Evolutionary conservation across 1,140 invertebrate genomes (phyloP), one percentile per base, ranked within the genome.

Genomic region (Papilio xuthus): DNA sequence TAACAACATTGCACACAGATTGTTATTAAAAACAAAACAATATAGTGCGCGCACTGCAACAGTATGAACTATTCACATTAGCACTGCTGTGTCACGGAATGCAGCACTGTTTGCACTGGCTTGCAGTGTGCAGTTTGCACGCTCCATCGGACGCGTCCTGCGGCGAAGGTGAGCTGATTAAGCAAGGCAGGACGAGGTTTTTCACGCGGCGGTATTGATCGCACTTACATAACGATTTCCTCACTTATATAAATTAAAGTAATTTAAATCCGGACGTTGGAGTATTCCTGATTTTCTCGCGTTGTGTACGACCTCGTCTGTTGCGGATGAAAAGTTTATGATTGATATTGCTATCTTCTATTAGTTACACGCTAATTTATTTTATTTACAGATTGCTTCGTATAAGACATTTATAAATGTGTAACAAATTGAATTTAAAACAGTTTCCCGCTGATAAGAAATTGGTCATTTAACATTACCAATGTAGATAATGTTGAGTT

Each of bases 181-280:
- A 1, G 60, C 26, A 67, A 67, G 26, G 60, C 60, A 67, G 60
- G 60, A 67, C 26, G 60, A 26, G 60, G 13, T 67, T 67, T 67
- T 67, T 67, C 26, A 67, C 12, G n/a, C n/a, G n/a, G n/a, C n/a
- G 26, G 60, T 67, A 67, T 6, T 67, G 26, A 67, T 67, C 60
- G 60, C 26, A 67, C 60, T 67, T 67, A 67, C 60, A 67, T 67
- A 67, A 67, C 26, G 60, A 67, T 67, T 67, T 67, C 60, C 60
- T 67, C 60, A 67, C 26, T 67, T 32, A 67, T 67, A 18, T 60
- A 15, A 28, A 18, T 67, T 67, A 28, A 67, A 71, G 20, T 71
- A 71, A 71, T 71, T 42, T 71, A 20, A 32, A 70, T 70, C 67
- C 67, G 67, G 37, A 70, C 37, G 67, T 2, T 4, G 26, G 32